A percentile compares a stretch with the other conserved stretches of the same genome.
Evolutionary conservation across 2,113 vertebrate species (phyloP).

Genomic region (Nothocercus julius): DNA sequence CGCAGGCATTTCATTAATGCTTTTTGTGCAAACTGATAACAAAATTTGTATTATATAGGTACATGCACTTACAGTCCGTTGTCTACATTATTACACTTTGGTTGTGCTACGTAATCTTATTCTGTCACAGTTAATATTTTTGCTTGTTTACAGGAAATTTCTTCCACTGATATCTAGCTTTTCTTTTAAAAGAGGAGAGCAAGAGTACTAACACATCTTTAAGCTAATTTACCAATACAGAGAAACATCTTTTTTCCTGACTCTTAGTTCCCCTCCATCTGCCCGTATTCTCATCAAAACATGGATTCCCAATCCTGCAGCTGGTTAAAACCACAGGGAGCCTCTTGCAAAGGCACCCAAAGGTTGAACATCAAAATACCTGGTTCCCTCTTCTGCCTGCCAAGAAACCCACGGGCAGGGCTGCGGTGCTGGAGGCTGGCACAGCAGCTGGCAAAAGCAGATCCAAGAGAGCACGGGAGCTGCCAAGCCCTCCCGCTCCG

Average conservation of each 20-base stretch:
- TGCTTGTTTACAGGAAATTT: not conserved
- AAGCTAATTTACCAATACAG: not conserved
- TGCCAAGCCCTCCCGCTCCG: not conserved
- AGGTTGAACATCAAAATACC: not conserved
- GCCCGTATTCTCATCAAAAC: not conserved
- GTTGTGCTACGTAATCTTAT: not conserved
- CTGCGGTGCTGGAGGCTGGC: accelerated
- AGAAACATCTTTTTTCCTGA: not conserved
- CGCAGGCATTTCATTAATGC: not conserved
- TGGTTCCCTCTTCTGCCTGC: not conserved
- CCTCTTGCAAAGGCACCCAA: not conserved
- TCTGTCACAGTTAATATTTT: not conserved
- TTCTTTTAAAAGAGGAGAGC: not conserved
- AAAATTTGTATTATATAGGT: not conserved
- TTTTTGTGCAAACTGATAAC: not conserved
- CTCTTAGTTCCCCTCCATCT: not conserved
- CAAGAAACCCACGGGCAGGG: not conserved
- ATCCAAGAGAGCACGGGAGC: not conserved
- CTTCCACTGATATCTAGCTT: not conserved
- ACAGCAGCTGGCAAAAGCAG: not conserved
- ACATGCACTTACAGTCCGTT: accelerated
- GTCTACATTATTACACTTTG: not conserved
- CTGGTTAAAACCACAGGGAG: not conserved
- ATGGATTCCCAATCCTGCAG: not conserved
- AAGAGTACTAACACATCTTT: not conserved